Percentiles rank a stretch among this genome's conserved stretches.
phyloP scores from a whole-genome alignment of 2,113 vertebrate genomes.

The Microtus ochrogaster region DNA sequence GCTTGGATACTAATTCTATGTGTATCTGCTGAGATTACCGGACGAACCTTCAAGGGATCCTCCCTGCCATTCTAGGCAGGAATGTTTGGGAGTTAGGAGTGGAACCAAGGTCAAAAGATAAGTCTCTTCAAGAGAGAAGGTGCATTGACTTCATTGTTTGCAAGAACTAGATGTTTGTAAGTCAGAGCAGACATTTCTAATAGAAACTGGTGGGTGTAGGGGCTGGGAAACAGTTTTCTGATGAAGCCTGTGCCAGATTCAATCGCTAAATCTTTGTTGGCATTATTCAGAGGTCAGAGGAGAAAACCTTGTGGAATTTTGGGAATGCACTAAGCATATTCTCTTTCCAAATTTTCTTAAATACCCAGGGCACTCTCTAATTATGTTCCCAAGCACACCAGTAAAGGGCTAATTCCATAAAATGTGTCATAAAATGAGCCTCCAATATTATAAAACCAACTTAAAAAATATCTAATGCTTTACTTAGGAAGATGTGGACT shows the following conservation, averaged over 20 bases:
- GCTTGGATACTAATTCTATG: background rate
- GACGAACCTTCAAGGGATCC: background rate
- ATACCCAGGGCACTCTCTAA: background rate
- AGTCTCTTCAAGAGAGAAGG: background rate
- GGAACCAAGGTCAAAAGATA: background rate
- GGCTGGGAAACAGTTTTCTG: background rate
- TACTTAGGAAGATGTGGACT: background rate
- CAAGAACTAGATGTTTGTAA: background rate
- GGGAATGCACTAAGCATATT: background rate
- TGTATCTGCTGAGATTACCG: background rate
- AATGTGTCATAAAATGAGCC: background rate
- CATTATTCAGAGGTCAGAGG: background rate
- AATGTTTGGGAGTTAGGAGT: background rate
- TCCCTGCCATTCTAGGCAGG: background rate
- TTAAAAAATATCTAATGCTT: background rate
- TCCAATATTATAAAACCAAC: background rate
- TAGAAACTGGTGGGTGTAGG: rapidly evolving
- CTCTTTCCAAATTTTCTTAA: background rate
- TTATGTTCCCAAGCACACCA: background rate
- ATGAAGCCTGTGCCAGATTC: background rate
- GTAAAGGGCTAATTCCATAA: background rate
- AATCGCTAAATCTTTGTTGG: background rate
- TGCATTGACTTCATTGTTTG: background rate
- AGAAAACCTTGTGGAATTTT: background rate
- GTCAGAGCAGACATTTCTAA: background rate